These are phyloP conservation scores for Elgaria multicarinata DNA, from an alignment of 2,113 vertebrate genomes.

Conservation along the genomic window DNA sequence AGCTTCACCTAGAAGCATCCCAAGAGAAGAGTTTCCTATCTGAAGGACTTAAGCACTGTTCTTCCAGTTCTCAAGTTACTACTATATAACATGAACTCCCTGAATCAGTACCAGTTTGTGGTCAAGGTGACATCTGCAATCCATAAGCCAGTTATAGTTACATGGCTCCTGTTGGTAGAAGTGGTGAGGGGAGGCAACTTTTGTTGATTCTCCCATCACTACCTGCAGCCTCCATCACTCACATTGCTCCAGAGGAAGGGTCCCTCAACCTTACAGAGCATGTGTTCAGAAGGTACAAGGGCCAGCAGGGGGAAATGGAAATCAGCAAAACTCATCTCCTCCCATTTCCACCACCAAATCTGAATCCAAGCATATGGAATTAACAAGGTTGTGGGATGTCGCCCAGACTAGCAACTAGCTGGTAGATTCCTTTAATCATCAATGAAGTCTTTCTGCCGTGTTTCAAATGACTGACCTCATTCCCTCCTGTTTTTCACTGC, in stretches of 20 bases:
- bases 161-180: no score
- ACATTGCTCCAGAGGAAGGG: no score
- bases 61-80: neutral
- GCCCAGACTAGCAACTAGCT: slow-evolving; percentile 46
- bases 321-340: neutral
- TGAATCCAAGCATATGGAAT: neutral
- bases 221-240: no score
- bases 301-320: neutral
- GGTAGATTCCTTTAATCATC: slow-evolving; percentile 55
- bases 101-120: neutral
- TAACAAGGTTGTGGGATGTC: neutral
- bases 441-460: slow-evolving; percentile 53
- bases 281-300: no score
- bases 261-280: no score
- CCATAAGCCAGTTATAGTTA: neutral
- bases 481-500: slow-evolving; percentile 59
- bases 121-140: neutral
- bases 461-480: slow-evolving; percentile 55
- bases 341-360: fast-evolving
- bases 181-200: no score
- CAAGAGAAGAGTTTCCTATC: neutral
- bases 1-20: no score
- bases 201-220: no score
- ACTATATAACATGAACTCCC: neutral
- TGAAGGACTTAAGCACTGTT: neutral